These are phyloP conservation scores for Cochlearius cochlearius DNA, from an alignment of 2,113 vertebrate genomes.

Conservation along the genomic window DNA sequence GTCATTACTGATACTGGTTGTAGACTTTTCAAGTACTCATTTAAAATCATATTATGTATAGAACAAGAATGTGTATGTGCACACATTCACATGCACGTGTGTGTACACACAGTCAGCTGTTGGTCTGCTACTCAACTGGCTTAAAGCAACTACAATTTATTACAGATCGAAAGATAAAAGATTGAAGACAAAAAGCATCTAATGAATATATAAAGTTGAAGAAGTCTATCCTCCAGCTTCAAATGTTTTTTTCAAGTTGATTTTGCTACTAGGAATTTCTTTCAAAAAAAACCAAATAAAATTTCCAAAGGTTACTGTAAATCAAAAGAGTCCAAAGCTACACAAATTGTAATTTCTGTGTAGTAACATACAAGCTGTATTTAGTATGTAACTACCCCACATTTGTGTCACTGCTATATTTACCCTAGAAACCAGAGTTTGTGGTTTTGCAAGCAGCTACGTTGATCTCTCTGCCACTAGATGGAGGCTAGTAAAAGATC, in stretches of 20 bases:
- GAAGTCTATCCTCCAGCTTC: not conserved
- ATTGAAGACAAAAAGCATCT: not conserved
- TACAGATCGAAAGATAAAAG: not conserved
- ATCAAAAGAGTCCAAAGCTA: not conserved
- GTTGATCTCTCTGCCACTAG: not conserved
- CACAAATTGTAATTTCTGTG: not conserved
- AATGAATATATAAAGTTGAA: not conserved
- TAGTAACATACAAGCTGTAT: not conserved
- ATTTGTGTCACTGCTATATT: not conserved
- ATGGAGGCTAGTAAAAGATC: not conserved
- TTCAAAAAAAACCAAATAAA: not conserved
- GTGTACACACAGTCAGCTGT: not conserved
- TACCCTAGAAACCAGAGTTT: not conserved
- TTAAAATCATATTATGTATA: not conserved
- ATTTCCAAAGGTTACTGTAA: not conserved
- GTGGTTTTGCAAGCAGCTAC: not conserved
- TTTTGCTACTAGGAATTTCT: not conserved
- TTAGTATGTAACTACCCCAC: not conserved
- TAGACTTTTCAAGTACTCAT: not conserved
- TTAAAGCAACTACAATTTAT: not conserved
- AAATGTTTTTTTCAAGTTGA: not conserved
- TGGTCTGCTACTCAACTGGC: not conserved
- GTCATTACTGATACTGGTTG: not conserved
- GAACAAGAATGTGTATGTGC: not conserved
- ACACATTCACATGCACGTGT: not conserved